Percentiles rank a stretch among this genome's conserved stretches.
phyloP scores from a whole-genome alignment of 2,797 vertebrate species.

The Falco biarmicus region DNA sequence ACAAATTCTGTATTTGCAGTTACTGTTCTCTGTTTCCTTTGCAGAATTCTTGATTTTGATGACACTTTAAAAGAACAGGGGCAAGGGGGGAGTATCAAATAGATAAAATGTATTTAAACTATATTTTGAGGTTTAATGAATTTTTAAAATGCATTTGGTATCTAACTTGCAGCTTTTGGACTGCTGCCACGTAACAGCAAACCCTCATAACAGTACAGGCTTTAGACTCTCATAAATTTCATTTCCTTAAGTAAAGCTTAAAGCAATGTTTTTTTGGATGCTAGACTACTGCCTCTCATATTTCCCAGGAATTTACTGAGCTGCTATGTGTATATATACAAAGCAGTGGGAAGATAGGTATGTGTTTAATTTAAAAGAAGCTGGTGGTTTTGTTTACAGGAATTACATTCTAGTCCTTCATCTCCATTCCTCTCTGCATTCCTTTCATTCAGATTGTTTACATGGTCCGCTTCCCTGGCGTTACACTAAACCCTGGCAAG shows the following conservation, averaged over 20 bases:
- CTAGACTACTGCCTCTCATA: not conserved
- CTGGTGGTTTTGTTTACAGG: constrained; percentile 62
- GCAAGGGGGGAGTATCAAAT: not conserved
- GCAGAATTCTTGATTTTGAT: not conserved
- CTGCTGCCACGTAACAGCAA: not conserved
- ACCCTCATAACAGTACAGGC: not conserved
- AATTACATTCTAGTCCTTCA: constrained; percentile 53
- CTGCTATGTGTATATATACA: not conserved
- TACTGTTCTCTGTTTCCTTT: not conserved
- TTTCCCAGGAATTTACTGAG: constrained; percentile 17
- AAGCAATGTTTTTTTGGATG: not conserved
- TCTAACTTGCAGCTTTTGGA: not conserved
- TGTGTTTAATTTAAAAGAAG: constrained; percentile 63
- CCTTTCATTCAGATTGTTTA: constrained; percentile 70
- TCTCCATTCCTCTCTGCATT: constrained; percentile 75
- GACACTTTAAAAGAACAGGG: not conserved
- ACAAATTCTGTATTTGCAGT: not conserved
- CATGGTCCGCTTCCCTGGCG: constrained; percentile 61
- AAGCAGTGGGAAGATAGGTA: constrained; percentile 43
- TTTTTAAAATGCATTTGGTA: not conserved
- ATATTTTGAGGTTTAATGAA: not conserved
- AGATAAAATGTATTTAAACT: not conserved
- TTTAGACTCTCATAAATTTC: not conserved
- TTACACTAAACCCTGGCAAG: constrained; percentile 38
- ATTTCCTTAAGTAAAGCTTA: constrained; percentile 31